Evolutionary conservation across 2,888 invertebrate genomes (phyloP), one percentile per base, ranked within the genome.

Genomic region (Emesis russula): DNA sequence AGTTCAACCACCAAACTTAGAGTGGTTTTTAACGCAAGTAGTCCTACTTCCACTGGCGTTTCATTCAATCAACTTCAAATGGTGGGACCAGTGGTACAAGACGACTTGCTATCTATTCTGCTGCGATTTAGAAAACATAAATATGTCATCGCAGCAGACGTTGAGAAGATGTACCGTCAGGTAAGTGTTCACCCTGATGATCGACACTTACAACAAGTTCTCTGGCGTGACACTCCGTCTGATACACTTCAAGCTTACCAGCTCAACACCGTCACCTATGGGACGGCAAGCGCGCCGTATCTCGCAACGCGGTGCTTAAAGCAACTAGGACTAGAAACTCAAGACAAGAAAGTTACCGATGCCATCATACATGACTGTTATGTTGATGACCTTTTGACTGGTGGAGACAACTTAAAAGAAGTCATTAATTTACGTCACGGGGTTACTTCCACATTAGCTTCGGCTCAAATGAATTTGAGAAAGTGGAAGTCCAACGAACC

Each of bases 401-500:
- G 93, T 25, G 41, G 38, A 5, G 83, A 91, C 31, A 25, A 83
- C 36, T 36, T 91, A 25, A 18, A 83, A 13, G 85, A 90, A 9
- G 80, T 87, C 1, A 18, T 18, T 4, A 9, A 77, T 0, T 73
- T 94, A 0, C 91, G 87, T 31, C 6, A 70, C 0, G 18, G 81
- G 7, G 81, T 94, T 0, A 93, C 93, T 6, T 25, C 71, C 6
- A 85, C 63, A 4, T 76, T 95, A 0, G 87, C 88, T 11, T 89
- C 92, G 1, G 95, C 93, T 63, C 33, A 89, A 18, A 90, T 95
- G 90, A 78, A 81, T 25, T 83, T 93, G 18, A 79, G 90, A 76
- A 95, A 94, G 58, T 94, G 93, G 93, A 90, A 84, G 63, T 94
- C 94, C 0, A 95, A 95, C 58, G 81, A 80, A 2, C 41, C 84